Base-by-base conservation (phyloP, 37 sponge, comb jelly and placozoan species). In the Tethya wilhelma region DNA sequence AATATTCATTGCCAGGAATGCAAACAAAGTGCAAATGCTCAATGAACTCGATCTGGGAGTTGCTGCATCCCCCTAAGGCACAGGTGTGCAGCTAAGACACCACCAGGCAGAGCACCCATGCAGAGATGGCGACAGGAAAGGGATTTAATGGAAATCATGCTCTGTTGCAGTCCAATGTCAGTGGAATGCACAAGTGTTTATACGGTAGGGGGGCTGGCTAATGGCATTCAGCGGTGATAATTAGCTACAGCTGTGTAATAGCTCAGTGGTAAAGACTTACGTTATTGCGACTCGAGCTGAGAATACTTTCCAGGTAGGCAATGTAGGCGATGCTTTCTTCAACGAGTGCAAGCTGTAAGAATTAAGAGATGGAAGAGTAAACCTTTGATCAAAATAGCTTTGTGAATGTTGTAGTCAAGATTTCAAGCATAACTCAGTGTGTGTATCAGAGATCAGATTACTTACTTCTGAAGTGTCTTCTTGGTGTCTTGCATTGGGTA, bases 261-360 rank as follows among this genome's bases (percentile, higher is more conserved):
- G 23, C 28, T 28, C 5, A 58, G 12, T 58, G n/a, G 23, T 58
- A 9, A 28, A n/a, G 14, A 22, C 65, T 33, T 44, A 82, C 83
- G 67, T 82, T 11, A 4, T 72, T 40, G 65, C 67, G 67, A 38
- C 41, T 75, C 34, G 77, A 23, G 2, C 57, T 46, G 38, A 81
- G 82, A 1, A 89, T 64, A 30, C 63, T 73, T 49, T 89, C 80
- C 38, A 90, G 83, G 79, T 85, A 77, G 9, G 76, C 63, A 17
- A 90, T 90, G 83, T 90, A 90, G 49, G 86, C 82, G 30, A 86
- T 86, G 12, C 86, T 85, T 34, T 69, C 68, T 64, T 85, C 81
- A 5, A 90, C 83, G 9, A 90, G 58, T 38, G 65, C 91, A 55
- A 85, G 77, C 91, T 90, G 80, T 44, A 77, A 67, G 31, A n/a